Percentiles rank a stretch among this genome's conserved stretches.
Conservation (phyloP, 2,113 vertebrate genomes). For the Sceloporus tristichus region DNA sequence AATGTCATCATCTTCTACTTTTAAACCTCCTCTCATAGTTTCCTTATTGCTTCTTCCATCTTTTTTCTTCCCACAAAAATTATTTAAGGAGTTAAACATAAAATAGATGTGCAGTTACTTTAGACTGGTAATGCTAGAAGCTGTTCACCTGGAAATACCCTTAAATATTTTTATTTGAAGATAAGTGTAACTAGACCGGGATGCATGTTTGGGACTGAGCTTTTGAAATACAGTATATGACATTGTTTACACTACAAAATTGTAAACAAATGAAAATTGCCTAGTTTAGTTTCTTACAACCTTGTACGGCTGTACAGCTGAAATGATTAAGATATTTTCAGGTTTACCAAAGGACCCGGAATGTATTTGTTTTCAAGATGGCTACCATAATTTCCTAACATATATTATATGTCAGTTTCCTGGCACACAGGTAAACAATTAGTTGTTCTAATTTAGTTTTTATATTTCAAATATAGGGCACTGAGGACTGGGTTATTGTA, state of each 20-base stretch:
- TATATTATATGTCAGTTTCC: constrained; percentile 67
- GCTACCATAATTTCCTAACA: constrained; percentile 57
- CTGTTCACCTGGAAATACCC: not conserved
- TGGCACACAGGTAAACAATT: constrained; percentile 59
- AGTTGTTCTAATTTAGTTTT: constrained; percentile 86
- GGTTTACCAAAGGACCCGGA: constrained; percentile 34
- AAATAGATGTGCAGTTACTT: not conserved
- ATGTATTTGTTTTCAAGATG: constrained; percentile 43
- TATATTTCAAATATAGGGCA: constrained; percentile 89
- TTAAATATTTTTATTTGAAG: constrained; percentile 1
- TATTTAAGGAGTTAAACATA: not conserved
- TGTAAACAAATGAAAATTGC: not conserved
- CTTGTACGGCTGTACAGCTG: not conserved
- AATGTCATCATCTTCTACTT: not conserved
- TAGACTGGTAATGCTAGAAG: not conserved
- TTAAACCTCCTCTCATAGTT: not conserved
- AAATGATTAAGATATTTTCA: constrained; percentile 26
- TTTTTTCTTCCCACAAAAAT: not conserved
- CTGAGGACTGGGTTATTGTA: constrained; percentile 89
- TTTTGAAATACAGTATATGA: not conserved
- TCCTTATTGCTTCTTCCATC: not conserved
- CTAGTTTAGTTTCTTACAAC: not conserved
- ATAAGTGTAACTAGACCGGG: not conserved
- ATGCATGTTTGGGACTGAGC: not conserved
- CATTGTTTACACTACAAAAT: not conserved